phyloP scores from a whole-genome alignment of 2,888 invertebrate species.

The Pristionchus mayeri region DNA sequence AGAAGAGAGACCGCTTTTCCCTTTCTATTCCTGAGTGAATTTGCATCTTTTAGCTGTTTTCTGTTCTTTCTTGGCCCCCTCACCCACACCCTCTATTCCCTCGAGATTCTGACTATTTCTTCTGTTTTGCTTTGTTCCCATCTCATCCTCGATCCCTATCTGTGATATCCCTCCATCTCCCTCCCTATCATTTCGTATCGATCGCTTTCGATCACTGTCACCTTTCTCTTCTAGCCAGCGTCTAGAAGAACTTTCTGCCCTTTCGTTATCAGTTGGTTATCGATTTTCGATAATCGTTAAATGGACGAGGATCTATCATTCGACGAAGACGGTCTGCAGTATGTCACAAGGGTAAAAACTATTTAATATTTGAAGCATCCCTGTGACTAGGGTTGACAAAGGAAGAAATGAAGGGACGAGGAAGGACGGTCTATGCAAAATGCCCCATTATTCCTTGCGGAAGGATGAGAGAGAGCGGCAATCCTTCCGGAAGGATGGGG shows the following conservation, averaged over 20 bases:
- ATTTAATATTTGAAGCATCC: too few species aligned
- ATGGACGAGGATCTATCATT: not conserved
- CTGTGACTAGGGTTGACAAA: too few species aligned
- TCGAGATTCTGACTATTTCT: not conserved
- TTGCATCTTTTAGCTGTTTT: conserved; percentile 1
- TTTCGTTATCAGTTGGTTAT: not conserved
- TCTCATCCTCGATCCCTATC: not conserved
- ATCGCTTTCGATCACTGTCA: not conserved
- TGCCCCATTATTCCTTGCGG: too few species aligned
- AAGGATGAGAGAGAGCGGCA: too few species aligned
- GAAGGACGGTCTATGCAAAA: too few species aligned
- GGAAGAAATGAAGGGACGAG: too few species aligned
- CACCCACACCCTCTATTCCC: not conserved
- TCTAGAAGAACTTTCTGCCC: not conserved
- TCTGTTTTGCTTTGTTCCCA: not conserved
- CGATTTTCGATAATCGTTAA: conserved; percentile 21
- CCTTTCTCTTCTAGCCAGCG: conserved; percentile 35
- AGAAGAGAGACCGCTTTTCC: not conserved
- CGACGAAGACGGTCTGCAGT: conserved; percentile 21
- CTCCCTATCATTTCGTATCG: not conserved
- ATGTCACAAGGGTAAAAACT: conserved; percentile 2
- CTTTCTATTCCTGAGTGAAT: not conserved
- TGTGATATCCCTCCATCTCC: conserved; percentile 9
- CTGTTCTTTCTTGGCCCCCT: not conserved
- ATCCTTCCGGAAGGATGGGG: too few species aligned